Evolutionary conservation across 2,888 invertebrate genomes (phyloP).

Genomic region (Hartigia nigra): DNA sequence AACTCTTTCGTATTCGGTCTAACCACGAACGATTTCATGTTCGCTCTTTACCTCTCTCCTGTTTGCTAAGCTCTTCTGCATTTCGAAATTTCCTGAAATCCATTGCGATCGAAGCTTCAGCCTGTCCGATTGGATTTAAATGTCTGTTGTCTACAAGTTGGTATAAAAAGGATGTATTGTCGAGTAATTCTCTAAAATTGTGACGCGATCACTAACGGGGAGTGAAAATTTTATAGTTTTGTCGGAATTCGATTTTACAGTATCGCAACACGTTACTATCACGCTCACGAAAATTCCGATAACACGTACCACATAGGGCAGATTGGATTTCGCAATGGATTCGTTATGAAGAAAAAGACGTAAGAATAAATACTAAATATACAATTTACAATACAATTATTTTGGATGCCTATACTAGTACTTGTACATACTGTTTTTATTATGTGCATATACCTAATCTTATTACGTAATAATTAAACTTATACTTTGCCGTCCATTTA

Average conservation of each 20-base stretch:
- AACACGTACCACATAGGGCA: neutral
- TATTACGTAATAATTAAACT: neutral
- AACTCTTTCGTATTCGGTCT: neutral
- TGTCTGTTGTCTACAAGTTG: neutral
- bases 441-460: neutral
- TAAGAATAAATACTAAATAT: neutral
- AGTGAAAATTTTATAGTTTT: neutral
- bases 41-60: constrained; percentile 1
- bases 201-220: neutral
- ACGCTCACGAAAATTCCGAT: neutral
- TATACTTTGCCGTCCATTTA: neutral
- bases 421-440: neutral
- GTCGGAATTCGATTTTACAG: neutral
- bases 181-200: neutral
- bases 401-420: neutral
- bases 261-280: neutral
- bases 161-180: neutral
- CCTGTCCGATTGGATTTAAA: neutral
- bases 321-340: neutral
- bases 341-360: neutral
- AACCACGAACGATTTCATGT: neutral
- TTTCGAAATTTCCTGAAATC: constrained; percentile 19
- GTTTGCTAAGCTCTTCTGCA: constrained; percentile 20
- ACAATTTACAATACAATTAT: neutral
- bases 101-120: neutral